Evolutionary conservation across 1,140 invertebrate genomes (phyloP).

Genomic region (Agrypnia vestita): DNA sequence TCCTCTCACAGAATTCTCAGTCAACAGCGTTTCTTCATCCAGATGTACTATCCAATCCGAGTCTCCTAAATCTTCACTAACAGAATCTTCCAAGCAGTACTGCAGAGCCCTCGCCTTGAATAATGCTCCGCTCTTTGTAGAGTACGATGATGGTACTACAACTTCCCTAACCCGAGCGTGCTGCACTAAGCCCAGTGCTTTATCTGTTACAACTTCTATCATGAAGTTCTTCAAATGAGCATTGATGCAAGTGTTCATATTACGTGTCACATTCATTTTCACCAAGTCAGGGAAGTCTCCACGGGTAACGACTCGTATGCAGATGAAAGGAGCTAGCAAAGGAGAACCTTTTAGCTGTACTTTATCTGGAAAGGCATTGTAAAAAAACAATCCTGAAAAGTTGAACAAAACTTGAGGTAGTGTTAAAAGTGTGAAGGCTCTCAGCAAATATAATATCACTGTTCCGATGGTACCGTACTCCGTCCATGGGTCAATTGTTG

Average conservation of each 20-base stretch:
- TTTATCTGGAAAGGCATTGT: constrained; percentile 96
- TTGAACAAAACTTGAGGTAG: constrained; percentile 94
- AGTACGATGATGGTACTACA: constrained; percentile 89
- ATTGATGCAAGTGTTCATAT: constrained; percentile 91
- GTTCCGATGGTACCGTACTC: constrained; percentile 84
- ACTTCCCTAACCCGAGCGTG: constrained; percentile 86
- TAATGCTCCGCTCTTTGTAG: constrained; percentile 91
- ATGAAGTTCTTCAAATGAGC: constrained; percentile 96
- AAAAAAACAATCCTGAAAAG: constrained; percentile 91
- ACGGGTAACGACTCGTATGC: constrained; percentile 94
- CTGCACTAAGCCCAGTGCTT: constrained; percentile 82
- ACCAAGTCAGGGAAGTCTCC: constrained; percentile 96
- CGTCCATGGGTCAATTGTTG: constrained; percentile 84
- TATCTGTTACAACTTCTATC: constrained; percentile 98
- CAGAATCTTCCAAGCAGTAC: constrained; percentile 94
- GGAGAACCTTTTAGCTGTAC: constrained; percentile 92
- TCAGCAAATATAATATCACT: constrained; percentile 83
- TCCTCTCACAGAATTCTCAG: constrained; percentile 91
- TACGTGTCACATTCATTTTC: constrained; percentile 89
- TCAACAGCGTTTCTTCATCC: constrained; percentile 97
- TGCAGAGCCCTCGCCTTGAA: constrained; percentile 97
- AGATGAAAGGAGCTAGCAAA: constrained; percentile 94
- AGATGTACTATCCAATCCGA: constrained; percentile 98
- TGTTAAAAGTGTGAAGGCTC: constrained; percentile 89
- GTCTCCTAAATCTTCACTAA: constrained; percentile 87